A percentile compares a stretch with the other conserved stretches of the same genome.
Evolutionary conservation across 35 echinoderm and acorn worm species (phyloP).

Genomic region (Ophiothrix spiculata): DNA sequence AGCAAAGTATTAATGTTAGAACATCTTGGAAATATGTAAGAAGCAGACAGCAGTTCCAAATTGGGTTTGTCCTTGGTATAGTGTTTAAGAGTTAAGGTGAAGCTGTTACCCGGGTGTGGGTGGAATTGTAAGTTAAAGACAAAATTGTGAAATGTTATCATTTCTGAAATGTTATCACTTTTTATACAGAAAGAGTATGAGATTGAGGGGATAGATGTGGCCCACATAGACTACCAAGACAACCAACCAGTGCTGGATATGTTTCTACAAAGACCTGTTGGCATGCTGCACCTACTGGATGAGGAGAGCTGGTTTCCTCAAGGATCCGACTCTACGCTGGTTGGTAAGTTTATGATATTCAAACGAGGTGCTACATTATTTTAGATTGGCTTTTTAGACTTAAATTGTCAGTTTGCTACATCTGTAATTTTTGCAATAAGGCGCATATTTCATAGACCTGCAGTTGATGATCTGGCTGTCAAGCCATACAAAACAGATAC

Average conservation of each 20-base stretch:
- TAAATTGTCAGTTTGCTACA: not conserved
- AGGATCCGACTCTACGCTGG: slow-evolving; percentile 50
- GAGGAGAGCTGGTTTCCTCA: slow-evolving; percentile 76
- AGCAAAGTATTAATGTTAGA: too few species aligned
- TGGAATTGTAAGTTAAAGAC: too few species aligned
- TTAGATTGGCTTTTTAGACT: not conserved
- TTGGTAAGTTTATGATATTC: slow-evolving; percentile 26
- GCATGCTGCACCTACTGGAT: slow-evolving; percentile 60
- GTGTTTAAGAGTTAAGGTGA: too few species aligned
- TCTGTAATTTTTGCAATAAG: not conserved
- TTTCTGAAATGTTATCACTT: too few species aligned
- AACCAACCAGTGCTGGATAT: slow-evolving; percentile 65
- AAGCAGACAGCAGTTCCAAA: too few species aligned
- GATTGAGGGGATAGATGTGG: slow-evolving; percentile 58
- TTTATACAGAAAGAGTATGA: slow-evolving; percentile 60
- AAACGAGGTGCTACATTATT: not conserved
- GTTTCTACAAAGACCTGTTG: slow-evolving; percentile 63
- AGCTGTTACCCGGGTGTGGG: too few species aligned
- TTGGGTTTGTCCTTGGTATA: too few species aligned
- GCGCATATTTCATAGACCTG: not conserved
- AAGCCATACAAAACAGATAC: too few species aligned
- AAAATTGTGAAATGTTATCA: too few species aligned
- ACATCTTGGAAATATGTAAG: too few species aligned
- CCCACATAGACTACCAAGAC: slow-evolving; percentile 61
- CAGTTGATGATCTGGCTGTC: not conserved